A percentile compares a stretch with the other conserved stretches of the same genome.
Conservation (phyloP, 2,888 invertebrate genomes). For the Dioctria linearis region DNA sequence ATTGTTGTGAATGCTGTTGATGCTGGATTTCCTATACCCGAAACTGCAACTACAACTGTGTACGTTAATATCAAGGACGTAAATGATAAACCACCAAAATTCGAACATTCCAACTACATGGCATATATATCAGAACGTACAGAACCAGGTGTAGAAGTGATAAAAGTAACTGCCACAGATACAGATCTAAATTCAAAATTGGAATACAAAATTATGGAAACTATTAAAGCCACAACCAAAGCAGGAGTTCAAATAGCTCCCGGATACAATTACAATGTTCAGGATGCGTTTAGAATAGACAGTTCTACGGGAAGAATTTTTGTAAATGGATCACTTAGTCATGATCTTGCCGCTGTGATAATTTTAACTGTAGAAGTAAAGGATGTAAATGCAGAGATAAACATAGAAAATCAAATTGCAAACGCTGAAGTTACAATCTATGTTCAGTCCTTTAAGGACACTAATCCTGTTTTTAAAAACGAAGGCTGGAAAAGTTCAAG, state of each 20-base stretch:
- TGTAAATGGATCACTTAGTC: slow-evolving; percentile 79
- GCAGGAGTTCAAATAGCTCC: slow-evolving; percentile 80
- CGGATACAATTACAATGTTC: slow-evolving; percentile 76
- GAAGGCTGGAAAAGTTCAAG: slow-evolving; percentile 81
- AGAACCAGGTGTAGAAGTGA: slow-evolving; percentile 75
- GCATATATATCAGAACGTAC: slow-evolving; percentile 82
- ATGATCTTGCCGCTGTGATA: slow-evolving; percentile 82
- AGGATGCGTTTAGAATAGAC: slow-evolving; percentile 80
- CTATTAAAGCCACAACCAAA: slow-evolving; percentile 81
- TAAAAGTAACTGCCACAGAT: slow-evolving; percentile 79
- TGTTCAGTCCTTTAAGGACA: slow-evolving; percentile 83
- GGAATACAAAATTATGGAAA: slow-evolving; percentile 79
- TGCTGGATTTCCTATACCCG: slow-evolving; percentile 80
- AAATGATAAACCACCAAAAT: slow-evolving; percentile 87
- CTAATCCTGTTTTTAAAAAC: slow-evolving; percentile 82
- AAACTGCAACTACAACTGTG: slow-evolving; percentile 84
- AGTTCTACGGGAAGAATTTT: slow-evolving; percentile 78
- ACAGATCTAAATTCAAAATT: slow-evolving; percentile 80
- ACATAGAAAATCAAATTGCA: slow-evolving; percentile 77
- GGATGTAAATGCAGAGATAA: slow-evolving; percentile 80
- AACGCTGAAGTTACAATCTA: slow-evolving; percentile 82
- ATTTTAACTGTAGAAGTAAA: slow-evolving; percentile 81
- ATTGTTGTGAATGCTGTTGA: slow-evolving; percentile 84
- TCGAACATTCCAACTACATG: slow-evolving; percentile 76
- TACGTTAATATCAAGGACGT: slow-evolving; percentile 82